Base-by-base conservation (phyloP, 1,140 invertebrate genomes). In the Sarcophaga peregrina region DNA sequence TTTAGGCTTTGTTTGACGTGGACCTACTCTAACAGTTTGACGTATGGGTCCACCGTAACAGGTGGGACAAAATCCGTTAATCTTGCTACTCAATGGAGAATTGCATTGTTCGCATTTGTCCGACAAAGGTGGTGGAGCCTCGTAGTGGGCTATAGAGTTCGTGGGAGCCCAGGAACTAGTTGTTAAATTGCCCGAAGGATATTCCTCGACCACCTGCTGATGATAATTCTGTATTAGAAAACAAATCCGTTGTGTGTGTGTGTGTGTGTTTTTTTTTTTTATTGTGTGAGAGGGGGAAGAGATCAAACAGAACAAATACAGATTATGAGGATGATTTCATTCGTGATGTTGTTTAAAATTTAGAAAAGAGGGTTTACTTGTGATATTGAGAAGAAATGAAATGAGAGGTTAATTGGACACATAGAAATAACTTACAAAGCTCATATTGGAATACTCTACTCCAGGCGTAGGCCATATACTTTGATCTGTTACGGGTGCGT, bases 131-230 rank as follows among this genome's bases (percentile, higher is more conserved):
- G 85, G 72, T 5, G 84, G 68, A 3, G 83, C 81, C 62, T 89
- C 88, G 48, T 89, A 89, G 82, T 83, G 85, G 0, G 81, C 68
- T 9, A 89, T 85, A 25, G 83, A 83, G 8, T 75, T 76, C 1
- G 86, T 73, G 3, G 86, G 17, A 0, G 87, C 6, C 88, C 88
- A 89, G 45, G 87, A 87, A 45, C 84, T 81, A 11, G 85, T 5
- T 15, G 86, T 48, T 85, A 89, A 87, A 54, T 87, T 88, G 10
- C 84, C 72, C 0, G 84, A 0, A 8, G 82, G 20, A 58, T 89
- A 89, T 0, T 89, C 88, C 25, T 89, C 88, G 46, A 89, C 86
- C n/a, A 87, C 88, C 85, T 89, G 88, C 20, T 87, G 78, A 84
- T 86, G 88, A 84, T 87, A 89, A 68, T 74, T 82, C 81, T 82